Conservation (phyloP, 2,888 invertebrate species). For the Agonopterix heracliana region DNA sequence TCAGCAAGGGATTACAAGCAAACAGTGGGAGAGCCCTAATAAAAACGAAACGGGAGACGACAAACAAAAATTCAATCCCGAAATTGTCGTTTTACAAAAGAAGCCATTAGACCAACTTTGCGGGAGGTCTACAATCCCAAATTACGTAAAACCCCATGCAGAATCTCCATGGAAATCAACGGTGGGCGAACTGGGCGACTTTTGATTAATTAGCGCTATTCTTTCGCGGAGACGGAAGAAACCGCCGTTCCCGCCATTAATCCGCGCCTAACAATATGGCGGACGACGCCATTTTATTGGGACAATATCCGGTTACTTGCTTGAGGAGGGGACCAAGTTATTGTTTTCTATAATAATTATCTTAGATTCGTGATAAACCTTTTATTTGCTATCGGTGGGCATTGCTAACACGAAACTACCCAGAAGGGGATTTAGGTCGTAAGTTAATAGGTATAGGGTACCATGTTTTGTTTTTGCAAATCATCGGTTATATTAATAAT, state of each 20-base stretch:
- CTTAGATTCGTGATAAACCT: too few relatives aligned
- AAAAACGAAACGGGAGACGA: conserved; percentile 38
- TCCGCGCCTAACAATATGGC: conserved; percentile 64
- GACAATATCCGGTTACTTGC: conserved; percentile 55
- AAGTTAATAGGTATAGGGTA: too few relatives aligned
- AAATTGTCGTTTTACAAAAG: conserved; percentile 58
- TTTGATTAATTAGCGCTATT: conserved; percentile 75
- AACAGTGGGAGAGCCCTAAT: conserved; percentile 33
- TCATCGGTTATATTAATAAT: too few relatives aligned
- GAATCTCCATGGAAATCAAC: conserved; percentile 72
- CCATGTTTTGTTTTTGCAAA: too few relatives aligned
- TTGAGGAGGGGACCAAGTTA: conserved; percentile 8
- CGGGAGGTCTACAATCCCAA: conserved; percentile 40
- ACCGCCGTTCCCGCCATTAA: conserved; percentile 45
- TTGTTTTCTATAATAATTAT: too few relatives aligned
- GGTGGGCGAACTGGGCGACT: conserved; percentile 58
- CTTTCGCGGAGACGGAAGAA: conserved; percentile 59
- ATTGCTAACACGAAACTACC: too few relatives aligned
- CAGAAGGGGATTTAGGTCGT: too few relatives aligned
- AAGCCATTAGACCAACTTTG: conserved; percentile 55
- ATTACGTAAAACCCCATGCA: conserved; percentile 23
- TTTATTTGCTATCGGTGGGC: too few relatives aligned
- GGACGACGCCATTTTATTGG: conserved; percentile 40
- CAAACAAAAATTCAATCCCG: conserved; percentile 61
- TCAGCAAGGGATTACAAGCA: conserved; percentile 46